A percentile compares a stretch with the other conserved stretches of the same genome.
These are phyloP conservation scores for Motacilla tschutschensis DNA, from an alignment of 2,113 vertebrate genomes.

Conservation along the genomic window DNA sequence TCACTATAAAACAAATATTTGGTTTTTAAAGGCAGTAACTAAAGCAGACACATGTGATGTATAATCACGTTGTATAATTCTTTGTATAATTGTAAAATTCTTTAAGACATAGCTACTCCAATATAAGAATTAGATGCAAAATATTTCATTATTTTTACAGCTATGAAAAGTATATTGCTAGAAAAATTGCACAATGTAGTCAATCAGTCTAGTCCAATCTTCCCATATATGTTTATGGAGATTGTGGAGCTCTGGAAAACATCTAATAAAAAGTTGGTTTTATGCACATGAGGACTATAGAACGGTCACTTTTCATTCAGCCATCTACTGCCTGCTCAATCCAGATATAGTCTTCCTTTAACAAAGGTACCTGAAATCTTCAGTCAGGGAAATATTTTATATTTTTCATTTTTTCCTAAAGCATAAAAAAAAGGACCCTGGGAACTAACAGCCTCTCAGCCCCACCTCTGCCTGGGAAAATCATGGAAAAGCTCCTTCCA, in stretches of 20 bases:
- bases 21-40: background rate
- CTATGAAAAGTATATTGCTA: background rate
- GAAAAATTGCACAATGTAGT: background rate
- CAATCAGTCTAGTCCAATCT: background rate
- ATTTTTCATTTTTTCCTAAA: background rate
- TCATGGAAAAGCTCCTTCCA: background rate
- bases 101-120: background rate
- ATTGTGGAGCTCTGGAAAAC: background rate
- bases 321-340: background rate
- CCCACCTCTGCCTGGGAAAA: background rate
- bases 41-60: background rate
- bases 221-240: background rate
- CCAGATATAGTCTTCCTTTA: background rate
- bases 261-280: background rate
- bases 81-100: background rate
- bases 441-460: background rate
- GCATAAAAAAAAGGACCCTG: background rate
- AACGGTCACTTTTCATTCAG: background rate
- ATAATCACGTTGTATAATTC: no score
- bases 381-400: background rate
- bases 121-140: background rate
- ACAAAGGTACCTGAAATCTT: background rate
- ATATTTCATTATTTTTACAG: background rate
- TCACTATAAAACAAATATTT: background rate
- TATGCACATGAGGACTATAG: background rate